Base-by-base conservation (phyloP, 2,888 invertebrate genomes). In the Perithous albicinctus region DNA sequence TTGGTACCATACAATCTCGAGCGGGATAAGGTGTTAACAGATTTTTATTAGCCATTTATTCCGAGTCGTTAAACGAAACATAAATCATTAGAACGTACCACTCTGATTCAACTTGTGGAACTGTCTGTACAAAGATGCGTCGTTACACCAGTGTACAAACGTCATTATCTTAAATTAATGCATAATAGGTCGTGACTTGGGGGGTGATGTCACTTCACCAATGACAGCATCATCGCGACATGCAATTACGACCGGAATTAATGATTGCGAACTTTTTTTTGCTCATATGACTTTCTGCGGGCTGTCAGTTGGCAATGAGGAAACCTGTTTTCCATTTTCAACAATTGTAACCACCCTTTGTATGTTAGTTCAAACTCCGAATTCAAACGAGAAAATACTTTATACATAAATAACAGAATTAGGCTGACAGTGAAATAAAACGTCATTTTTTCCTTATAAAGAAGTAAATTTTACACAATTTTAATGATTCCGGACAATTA, bases 181-280 rank as follows among this genome's bases (percentile, higher is more conserved):
- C 35, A 63, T 77, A 81, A 80, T 80, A 41, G 78, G 80, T 83
- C 78, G 69, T 73, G n/a, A 78, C 80, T 78, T 76, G 93, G 93
- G 38, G 59, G 46, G 26, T 82, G 81, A 82, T 75, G 81, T 82
- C 78, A 76, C 35, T 54, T 75, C 61, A 26, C 72, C 66, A 67
- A 43, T 76, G 78, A 82, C 78, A 76, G 59, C 69, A 72, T 76
- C 54, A 66, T 66, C 70, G 48, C 38, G 32, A 23, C 32, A 66
- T 8, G 35, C 48, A 70, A 74, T 66, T 54, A 29, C 15, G 46
- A 54, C 32, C 56, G 56, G 41, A 72, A 78, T 75, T 78, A 23
- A 78, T 70, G 54, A 54, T 78, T n/a, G 43, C 38, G 23, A n/a
- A 64, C 78, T 74, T 70, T 74, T 61, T 46, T 6, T 59, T 46